Evolutionary conservation across 2,797 vertebrate genomes (phyloP).

Genomic region (Melanogrammus aeglefinus): DNA sequence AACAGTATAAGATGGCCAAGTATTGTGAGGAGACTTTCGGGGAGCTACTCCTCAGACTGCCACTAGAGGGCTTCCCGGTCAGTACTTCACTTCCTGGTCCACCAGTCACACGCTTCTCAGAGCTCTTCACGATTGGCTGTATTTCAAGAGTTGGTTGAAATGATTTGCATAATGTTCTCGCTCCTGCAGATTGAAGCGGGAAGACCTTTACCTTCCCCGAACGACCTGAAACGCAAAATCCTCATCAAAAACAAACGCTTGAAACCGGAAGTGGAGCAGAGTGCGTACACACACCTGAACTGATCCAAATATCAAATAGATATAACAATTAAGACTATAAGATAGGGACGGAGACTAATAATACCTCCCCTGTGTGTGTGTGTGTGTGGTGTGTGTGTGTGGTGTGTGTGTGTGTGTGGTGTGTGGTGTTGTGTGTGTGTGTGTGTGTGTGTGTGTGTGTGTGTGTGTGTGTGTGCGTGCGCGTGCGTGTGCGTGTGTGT

Average conservation of each 20-base stretch:
- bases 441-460: constrained; percentile 6
- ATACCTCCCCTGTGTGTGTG: neutral
- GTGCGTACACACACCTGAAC: constrained; percentile 71
- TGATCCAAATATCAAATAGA: neutral
- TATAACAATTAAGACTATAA: neutral
- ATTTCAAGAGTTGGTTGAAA: neutral
- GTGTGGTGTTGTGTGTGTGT: neutral
- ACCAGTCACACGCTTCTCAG: neutral
- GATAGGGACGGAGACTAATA: neutral
- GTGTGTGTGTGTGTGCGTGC: constrained; percentile 14
- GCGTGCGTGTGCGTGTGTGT: constrained; percentile 13
- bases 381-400: neutral
- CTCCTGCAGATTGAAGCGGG: constrained; percentile 83
- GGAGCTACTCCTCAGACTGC: constrained; percentile 90
- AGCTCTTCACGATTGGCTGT: neutral
- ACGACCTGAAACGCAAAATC: constrained; percentile 94
- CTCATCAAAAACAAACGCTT: constrained; percentile 98
- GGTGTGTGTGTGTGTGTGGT: neutral
- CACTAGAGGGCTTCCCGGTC: constrained; percentile 88
- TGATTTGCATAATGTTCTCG: neutral
- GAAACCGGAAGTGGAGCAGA: constrained; percentile 97
- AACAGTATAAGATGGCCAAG: constrained; percentile 99
- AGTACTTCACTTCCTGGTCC: constrained; percentile 22
- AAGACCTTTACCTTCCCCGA: constrained; percentile 87
- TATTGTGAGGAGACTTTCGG: constrained; percentile 98